A percentile compares a stretch with the other conserved stretches of the same genome.
phyloP scores from a whole-genome alignment of 2,797 vertebrate species.

The Myotis daubentonii region DNA sequence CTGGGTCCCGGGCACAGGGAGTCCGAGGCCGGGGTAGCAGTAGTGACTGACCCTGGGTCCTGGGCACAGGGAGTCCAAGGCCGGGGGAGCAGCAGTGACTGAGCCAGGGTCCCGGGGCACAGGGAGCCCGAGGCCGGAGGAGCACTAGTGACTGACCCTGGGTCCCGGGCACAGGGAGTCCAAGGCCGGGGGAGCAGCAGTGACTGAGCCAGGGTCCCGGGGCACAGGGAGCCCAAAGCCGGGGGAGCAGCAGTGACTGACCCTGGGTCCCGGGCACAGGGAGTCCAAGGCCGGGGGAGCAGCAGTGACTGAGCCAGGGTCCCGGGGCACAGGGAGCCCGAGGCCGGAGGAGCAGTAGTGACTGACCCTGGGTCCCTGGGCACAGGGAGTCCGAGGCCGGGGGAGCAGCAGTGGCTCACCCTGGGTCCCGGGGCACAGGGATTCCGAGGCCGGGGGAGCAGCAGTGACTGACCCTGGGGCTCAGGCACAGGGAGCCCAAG shows the following conservation, averaged over 20 bases:
- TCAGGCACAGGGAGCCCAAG: accelerated
- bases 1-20: background rate
- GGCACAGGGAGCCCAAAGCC: background rate
- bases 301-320: too few species aligned
- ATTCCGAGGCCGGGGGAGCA: background rate
- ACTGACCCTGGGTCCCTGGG: too few species aligned
- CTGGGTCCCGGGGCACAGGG: background rate
- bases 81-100: too few species aligned
- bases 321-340: too few species aligned
- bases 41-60: background rate
- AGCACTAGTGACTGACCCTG: too few species aligned
- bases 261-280: background rate
- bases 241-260: background rate
- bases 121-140: too few species aligned
- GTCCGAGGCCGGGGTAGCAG: background rate
- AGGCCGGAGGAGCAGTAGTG: too few species aligned
- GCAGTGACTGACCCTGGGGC: background rate
- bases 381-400: background rate
- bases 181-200: background rate
- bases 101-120: too few species aligned
- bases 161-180: background rate
- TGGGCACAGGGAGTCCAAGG: background rate
- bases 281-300: too few species aligned
- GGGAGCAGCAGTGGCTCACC: background rate
- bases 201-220: background rate